phyloP scores from a whole-genome alignment of 1,140 invertebrate species.

The Prorops nasuta region DNA sequence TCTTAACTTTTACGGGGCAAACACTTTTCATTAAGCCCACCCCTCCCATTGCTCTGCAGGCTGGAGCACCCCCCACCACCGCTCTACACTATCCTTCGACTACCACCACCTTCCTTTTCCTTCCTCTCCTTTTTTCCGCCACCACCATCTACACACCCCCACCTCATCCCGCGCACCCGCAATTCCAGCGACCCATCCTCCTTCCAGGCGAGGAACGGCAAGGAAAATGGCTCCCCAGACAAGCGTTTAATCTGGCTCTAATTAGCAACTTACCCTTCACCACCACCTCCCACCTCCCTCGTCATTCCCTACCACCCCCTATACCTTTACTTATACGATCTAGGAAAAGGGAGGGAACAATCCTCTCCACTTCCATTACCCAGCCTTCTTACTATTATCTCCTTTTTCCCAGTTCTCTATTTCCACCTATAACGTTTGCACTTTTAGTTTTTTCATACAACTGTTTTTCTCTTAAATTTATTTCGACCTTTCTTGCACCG shows the following conservation, averaged over 20 bases:
- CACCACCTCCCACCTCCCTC: constrained; percentile 25
- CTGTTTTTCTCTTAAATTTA: too few species aligned
- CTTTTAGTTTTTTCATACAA: too few species aligned
- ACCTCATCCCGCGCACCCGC: constrained; percentile 13
- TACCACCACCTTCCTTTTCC: not conserved
- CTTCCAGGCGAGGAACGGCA: constrained; percentile 31
- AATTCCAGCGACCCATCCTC: constrained; percentile 24
- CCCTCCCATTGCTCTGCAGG: constrained; percentile 7
- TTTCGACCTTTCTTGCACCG: too few species aligned
- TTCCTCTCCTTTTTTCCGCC: constrained; percentile 7
- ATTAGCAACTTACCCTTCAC: constrained; percentile 52
- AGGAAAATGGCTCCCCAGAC: constrained; percentile 54
- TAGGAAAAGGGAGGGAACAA: too few species aligned
- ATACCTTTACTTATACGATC: not conserved
- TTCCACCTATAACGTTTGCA: too few species aligned
- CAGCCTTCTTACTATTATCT: too few species aligned
- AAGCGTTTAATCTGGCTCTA: constrained; percentile 57
- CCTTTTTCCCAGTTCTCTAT: too few species aligned
- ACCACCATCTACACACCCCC: constrained; percentile 2
- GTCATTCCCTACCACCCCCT: constrained; percentile 9
- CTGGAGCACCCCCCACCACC: not conserved
- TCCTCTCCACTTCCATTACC: not conserved
- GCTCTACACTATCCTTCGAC: not conserved
- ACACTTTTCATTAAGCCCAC: constrained; percentile 56
- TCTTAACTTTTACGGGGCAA: constrained; percentile 57